Evolutionary conservation across 2,797 vertebrate genomes (phyloP).

Genomic region (Uromys caudimaculatus): DNA sequence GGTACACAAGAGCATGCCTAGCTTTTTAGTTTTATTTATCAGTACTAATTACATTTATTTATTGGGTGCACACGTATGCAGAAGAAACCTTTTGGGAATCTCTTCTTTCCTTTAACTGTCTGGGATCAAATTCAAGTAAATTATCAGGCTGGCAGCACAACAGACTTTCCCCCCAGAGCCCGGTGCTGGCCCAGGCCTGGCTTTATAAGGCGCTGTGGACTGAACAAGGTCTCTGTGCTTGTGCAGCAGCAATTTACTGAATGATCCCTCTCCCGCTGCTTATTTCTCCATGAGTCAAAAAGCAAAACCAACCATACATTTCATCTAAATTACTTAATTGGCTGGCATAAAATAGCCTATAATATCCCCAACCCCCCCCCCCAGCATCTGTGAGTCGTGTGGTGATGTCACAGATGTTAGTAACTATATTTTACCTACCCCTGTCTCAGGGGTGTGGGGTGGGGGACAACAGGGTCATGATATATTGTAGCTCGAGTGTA

Average conservation of each 20-base stretch:
- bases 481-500: not conserved
- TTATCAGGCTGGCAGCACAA: not conserved
- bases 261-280: not conserved
- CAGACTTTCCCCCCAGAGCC: not conserved
- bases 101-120: not conserved
- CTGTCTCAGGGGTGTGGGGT: not conserved
- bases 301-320: not conserved
- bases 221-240: not conserved
- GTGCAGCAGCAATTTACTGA: not conserved
- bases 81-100: not conserved
- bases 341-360: not conserved
- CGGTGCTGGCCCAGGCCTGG: not conserved
- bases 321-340: not conserved
- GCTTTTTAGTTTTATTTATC: not conserved
- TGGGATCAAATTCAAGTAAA: not conserved
- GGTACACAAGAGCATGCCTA: not conserved
- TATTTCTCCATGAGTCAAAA: slow-evolving; percentile 16
- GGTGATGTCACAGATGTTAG: not conserved
- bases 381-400: not conserved
- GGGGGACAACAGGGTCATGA: too few relatives aligned
- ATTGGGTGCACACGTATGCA: too few relatives aligned
- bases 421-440: not conserved
- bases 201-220: not conserved
- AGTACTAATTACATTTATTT: not conserved
- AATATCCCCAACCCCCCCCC: not conserved